phyloP scores from a whole-genome alignment of 2,797 vertebrate species.

The Pangasius larnaudii region DNA sequence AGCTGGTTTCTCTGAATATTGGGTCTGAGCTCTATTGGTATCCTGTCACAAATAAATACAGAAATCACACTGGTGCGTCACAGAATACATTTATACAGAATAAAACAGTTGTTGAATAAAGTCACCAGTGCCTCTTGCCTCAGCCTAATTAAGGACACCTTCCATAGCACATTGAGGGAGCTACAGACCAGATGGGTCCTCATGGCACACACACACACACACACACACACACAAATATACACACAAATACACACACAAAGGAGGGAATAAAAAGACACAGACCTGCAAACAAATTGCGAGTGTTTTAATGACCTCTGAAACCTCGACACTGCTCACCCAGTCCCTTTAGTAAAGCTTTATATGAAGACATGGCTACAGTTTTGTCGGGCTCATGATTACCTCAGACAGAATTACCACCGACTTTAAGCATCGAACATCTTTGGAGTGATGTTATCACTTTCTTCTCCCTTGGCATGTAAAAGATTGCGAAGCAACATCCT shows the following conservation, averaged over 20 bases:
- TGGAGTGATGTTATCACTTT: not conserved
- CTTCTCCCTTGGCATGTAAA: not conserved
- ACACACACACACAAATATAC: slow-evolving; percentile 1
- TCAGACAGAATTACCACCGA: not conserved
- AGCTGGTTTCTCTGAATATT: not conserved
- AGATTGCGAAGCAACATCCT: not conserved
- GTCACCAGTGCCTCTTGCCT: not conserved
- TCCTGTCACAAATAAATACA: not conserved
- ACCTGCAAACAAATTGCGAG: not conserved
- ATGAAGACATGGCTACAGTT: not conserved
- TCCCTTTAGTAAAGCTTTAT: not conserved
- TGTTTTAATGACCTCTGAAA: not conserved
- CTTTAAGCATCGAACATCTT: slow-evolving; percentile 28
- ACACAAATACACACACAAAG: not conserved
- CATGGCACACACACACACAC: slow-evolving; percentile 47
- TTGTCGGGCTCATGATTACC: not conserved
- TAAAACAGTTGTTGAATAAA: not conserved
- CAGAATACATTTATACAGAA: not conserved
- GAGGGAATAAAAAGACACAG: not conserved
- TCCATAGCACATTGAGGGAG: slow-evolving; percentile 15
- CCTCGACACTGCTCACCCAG: not conserved
- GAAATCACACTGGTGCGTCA: not conserved
- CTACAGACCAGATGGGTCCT: slow-evolving; percentile 60
- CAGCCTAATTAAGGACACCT: slow-evolving; percentile 34
- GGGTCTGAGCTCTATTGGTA: not conserved